These are phyloP conservation scores for Clanis bilineata DNA, from an alignment of 2,888 invertebrate species.

Conservation along the genomic window DNA sequence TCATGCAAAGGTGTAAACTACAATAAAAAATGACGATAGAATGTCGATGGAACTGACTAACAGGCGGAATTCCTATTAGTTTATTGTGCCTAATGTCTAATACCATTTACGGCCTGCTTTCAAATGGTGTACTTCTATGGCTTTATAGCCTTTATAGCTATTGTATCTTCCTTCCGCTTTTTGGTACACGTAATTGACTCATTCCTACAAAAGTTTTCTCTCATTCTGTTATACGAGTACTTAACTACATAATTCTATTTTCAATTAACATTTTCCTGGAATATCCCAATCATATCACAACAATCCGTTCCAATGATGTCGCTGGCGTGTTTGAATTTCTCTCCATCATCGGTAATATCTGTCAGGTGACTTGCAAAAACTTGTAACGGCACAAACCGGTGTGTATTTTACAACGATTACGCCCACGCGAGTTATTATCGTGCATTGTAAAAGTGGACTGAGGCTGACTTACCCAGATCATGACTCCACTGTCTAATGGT, in stretches of 20 bases:
- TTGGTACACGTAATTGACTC: too few species aligned
- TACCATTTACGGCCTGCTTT: too few species aligned
- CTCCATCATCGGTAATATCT: neutral
- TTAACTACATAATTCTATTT: neutral
- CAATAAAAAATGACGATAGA: too few species aligned
- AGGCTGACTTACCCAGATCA: neutral
- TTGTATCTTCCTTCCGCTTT: too few species aligned
- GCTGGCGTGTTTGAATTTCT: neutral
- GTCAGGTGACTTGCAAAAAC: slow-evolving; percentile 1
- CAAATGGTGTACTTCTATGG: too few species aligned
- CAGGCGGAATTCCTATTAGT: too few species aligned
- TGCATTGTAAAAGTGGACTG: neutral
- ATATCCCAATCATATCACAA: neutral
- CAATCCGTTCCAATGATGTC: neutral
- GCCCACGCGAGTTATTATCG: slow-evolving; percentile 6
- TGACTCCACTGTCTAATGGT: neutral
- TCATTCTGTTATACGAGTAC: too few species aligned
- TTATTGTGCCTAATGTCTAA: too few species aligned
- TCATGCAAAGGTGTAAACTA: too few species aligned
- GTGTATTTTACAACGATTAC: slow-evolving; percentile 8
- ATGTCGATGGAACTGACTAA: too few species aligned
- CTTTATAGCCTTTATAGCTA: too few species aligned
- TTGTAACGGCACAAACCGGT: slow-evolving; percentile 1
- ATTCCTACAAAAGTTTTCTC: too few species aligned
- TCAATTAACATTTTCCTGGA: neutral